Evolutionary conservation across 2,113 vertebrate genomes (phyloP).

Genomic region (Malurus alboscapulatus): DNA sequence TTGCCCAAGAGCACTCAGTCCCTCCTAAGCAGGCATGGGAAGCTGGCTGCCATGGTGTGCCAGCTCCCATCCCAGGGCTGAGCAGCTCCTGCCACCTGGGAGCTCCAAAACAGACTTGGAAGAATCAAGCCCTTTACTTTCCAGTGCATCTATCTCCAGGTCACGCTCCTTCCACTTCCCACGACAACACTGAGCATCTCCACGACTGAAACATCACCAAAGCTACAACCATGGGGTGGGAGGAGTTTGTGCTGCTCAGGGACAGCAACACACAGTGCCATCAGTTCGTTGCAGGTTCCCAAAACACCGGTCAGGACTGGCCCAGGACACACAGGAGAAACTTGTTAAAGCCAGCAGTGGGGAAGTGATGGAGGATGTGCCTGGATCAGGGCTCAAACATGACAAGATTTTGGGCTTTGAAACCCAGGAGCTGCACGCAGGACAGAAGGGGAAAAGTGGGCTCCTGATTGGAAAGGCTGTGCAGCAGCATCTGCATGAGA

Average conservation of each 20-base stretch:
- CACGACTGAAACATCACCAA: not conserved
- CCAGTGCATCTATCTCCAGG: not conserved
- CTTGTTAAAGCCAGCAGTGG: not conserved
- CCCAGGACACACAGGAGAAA: not conserved
- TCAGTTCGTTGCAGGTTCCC: not conserved
- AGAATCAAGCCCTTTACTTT: not conserved
- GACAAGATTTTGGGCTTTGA: not conserved
- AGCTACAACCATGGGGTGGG: not conserved
- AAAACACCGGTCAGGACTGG: not conserved
- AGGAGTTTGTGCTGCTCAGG: not conserved
- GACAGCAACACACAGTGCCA: not conserved
- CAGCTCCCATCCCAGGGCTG: not conserved
- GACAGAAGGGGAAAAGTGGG: not conserved
- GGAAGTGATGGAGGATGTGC: not conserved
- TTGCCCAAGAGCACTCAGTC: not conserved
- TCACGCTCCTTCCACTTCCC: not conserved
- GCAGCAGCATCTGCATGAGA: not conserved
- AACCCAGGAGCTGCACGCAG: not conserved
- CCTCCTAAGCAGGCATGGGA: not conserved
- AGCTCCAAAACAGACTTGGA: not conserved
- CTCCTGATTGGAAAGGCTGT: not conserved
- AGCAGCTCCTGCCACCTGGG: not conserved
- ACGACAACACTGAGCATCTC: not conserved
- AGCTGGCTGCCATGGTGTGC: accelerated
- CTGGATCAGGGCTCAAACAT: accelerated